Evolutionary conservation across 2,797 vertebrate genomes (phyloP).

Genomic region (Gorsachius magnificus): DNA sequence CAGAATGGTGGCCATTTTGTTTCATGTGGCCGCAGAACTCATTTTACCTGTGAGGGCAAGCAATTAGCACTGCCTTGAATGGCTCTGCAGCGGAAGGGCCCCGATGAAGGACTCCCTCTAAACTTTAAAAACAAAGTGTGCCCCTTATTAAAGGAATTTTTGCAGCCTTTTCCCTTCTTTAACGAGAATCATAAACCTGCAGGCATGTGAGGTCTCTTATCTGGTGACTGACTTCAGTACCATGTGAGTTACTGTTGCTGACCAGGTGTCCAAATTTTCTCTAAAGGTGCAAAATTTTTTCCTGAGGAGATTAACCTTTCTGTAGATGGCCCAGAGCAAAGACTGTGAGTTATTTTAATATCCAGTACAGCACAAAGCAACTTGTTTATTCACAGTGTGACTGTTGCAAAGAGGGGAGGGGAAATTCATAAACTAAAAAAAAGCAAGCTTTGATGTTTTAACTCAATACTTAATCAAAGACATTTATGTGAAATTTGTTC

Average conservation of each 20-base stretch:
- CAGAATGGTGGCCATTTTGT: neutral
- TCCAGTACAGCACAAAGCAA: neutral
- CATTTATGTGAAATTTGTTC: neutral
- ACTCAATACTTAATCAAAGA: neutral
- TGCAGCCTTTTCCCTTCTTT: neutral
- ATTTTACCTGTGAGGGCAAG: neutral
- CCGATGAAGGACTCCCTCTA: neutral
- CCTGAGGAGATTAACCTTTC: neutral
- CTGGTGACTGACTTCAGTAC: neutral
- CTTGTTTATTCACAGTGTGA: neutral
- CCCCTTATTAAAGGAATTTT: neutral
- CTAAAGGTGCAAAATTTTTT: neutral
- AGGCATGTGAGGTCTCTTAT: neutral
- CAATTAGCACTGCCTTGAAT: neutral
- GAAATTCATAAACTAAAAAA: neutral
- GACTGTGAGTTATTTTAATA: neutral
- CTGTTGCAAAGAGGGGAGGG: neutral
- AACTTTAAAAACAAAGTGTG: neutral
- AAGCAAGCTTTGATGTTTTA: neutral
- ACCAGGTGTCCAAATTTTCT: neutral
- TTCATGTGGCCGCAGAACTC: rapidly evolving
- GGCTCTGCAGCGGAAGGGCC: neutral
- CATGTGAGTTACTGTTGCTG: neutral
- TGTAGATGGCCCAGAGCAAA: neutral
- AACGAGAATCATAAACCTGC: neutral